These are phyloP conservation scores for Tenthredo mesomela DNA, from an alignment of 2,888 invertebrate species.

Conservation along the genomic window DNA sequence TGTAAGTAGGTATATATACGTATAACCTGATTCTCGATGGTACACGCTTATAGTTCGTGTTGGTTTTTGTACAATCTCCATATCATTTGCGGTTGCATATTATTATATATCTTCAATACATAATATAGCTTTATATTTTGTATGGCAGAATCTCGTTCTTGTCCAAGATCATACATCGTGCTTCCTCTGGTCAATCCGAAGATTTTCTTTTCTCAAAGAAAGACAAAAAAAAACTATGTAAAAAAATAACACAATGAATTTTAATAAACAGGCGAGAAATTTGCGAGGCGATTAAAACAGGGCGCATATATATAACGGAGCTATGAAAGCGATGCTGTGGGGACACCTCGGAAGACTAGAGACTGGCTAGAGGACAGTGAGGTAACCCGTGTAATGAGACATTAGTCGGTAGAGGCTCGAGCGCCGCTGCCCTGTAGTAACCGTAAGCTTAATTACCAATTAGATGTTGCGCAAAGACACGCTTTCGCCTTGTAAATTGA, in stretches of 20 bases:
- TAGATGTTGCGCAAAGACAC: constrained; percentile 75
- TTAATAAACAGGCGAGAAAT: background rate
- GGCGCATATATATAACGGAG: background rate
- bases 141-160: background rate
- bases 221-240: background rate
- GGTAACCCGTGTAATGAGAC: constrained; percentile 51
- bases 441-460: constrained; percentile 76
- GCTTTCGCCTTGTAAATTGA: constrained; percentile 75
- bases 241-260: background rate
- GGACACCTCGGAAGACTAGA: background rate
- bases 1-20: background rate
- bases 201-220: background rate
- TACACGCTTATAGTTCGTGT: background rate
- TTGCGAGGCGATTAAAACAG: background rate
- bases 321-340: background rate
- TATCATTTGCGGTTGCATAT: constrained; percentile 36
- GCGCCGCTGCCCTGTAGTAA: constrained; percentile 62
- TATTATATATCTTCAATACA: constrained; percentile 16
- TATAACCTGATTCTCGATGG: constrained; percentile 19
- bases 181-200: background rate
- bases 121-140: background rate
- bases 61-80: constrained; percentile 21
- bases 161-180: background rate
- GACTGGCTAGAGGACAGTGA: constrained; percentile 34
- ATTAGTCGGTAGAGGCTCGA: constrained; percentile 39